Evolutionary conservation across 2,797 vertebrate genomes (phyloP).

Genomic region (Lemur catta): DNA sequence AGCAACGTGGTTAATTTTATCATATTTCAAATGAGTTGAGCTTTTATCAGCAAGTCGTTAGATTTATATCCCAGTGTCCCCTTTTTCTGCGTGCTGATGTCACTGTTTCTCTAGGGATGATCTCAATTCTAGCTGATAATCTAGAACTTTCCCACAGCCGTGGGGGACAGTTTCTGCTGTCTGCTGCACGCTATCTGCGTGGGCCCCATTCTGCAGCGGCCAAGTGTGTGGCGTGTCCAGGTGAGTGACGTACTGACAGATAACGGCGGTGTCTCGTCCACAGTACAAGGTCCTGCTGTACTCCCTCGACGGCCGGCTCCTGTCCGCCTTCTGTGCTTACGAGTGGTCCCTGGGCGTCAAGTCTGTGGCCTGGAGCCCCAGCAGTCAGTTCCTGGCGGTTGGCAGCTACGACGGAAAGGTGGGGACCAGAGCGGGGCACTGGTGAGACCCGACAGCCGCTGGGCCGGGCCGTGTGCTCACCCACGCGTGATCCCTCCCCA

Average conservation of each 20-base stretch:
- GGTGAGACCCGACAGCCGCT: background rate
- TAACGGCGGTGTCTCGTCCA: background rate
- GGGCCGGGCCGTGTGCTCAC: background rate
- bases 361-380: slow-evolving; percentile 94
- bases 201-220: background rate
- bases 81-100: background rate
- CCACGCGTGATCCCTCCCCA: slow-evolving; percentile 59
- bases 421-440: background rate
- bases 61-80: no score
- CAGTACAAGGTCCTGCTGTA: slow-evolving; percentile 97
- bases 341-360: slow-evolving; percentile 97
- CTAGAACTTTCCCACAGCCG: rapidly evolving
- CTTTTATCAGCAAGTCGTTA: background rate
- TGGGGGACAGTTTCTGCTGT: background rate
- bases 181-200: rapidly evolving
- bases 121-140: background rate
- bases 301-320: slow-evolving; percentile 94
- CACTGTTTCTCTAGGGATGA: background rate
- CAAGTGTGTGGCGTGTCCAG: rapidly evolving
- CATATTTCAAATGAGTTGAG: background rate
- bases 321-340: slow-evolving; percentile 91
- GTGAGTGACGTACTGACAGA: rapidly evolving
- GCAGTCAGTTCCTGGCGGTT: slow-evolving; percentile 95
- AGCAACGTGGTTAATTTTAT: background rate
- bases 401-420: slow-evolving; percentile 99